Evolutionary conservation across 2,797 vertebrate species (phyloP), one percentile per base, ranked within the genome.

Genomic region (Alca torda): DNA sequence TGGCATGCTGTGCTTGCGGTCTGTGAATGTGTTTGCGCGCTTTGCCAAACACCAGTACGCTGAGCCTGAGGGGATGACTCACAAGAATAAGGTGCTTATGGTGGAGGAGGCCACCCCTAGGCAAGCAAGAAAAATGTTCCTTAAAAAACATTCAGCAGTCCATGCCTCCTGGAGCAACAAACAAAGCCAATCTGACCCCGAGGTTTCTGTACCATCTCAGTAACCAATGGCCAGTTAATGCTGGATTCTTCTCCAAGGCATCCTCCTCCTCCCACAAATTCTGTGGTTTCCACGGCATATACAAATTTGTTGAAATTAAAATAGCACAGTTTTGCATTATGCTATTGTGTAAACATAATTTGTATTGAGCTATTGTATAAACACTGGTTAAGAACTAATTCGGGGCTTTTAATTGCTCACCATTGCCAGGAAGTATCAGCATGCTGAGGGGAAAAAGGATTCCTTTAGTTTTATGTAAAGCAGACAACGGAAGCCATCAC

Each of bases 341-440:
- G 84, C 31, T 61, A 51, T 80, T 85, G 50, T 76, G 75, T 87
- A 90, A 93, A 91, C 43, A 67, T 89, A 43, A 90, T 94, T 95
- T 93, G 35, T 76, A 81, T 70, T 73, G 64, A 94, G 77, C 60
- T 90, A 43, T 33, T 88, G 64, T 60, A 76, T 84, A 96, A 95
- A 96, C 73, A 89, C 33, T 77, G 50, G 53, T 64, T 95, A 90
- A 93, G 73, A 93, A 94, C 46, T 85, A 90, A 87, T 61, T 94
- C 4, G 0, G 63, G 85, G 16, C 10, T 93, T 90, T 90, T 83
- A 85, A 94, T 85, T 41, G 26, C 35, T 92, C 33, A 59, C 31
- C 87, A 69, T 63, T 91, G 61, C 57, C 65, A 74, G 56, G 69
- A 93, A 85, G 37, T 23, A 74, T 50, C 74, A 91, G 51, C 4